These are phyloP conservation scores for Geococcyx californianus DNA, from an alignment of 2,113 vertebrate genomes.

Conservation along the genomic window DNA sequence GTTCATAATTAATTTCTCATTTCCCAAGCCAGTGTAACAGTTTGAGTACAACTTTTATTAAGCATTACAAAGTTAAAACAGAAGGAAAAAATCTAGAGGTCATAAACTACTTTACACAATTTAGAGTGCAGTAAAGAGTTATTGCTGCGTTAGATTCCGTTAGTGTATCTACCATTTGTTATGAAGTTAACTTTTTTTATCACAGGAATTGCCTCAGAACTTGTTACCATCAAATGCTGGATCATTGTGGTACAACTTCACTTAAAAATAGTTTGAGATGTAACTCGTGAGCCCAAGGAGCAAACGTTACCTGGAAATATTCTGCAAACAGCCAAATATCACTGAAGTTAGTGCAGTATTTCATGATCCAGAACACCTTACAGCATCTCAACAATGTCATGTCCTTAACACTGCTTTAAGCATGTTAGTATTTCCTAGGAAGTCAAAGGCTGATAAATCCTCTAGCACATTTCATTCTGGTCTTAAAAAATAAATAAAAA, in stretches of 20 bases:
- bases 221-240: neutral
- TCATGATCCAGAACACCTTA: neutral
- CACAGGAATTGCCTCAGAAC: slow-evolving; percentile 21
- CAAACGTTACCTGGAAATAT: neutral
- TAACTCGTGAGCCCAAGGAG: neutral
- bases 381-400: neutral
- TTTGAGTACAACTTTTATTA: slow-evolving; percentile 59
- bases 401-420: neutral
- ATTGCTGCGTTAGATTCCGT: neutral
- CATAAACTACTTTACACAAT: neutral
- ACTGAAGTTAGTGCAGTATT: neutral
- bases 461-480: neutral
- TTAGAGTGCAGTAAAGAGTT: neutral
- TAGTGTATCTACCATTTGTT: slow-evolving; percentile 22
- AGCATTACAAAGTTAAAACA: slow-evolving; percentile 44
- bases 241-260: neutral
- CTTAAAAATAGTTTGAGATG: neutral
- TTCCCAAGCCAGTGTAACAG: slow-evolving; percentile 43
- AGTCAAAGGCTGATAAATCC: neutral
- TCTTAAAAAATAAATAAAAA: neutral
- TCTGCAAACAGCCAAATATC: neutral
- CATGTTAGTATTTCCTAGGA: neutral
- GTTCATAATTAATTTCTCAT: slow-evolving; percentile 71
- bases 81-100: slow-evolving; percentile 14
- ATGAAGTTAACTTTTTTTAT: neutral